phyloP scores from a whole-genome alignment of 2,113 vertebrate species.

The Columbina picui region DNA sequence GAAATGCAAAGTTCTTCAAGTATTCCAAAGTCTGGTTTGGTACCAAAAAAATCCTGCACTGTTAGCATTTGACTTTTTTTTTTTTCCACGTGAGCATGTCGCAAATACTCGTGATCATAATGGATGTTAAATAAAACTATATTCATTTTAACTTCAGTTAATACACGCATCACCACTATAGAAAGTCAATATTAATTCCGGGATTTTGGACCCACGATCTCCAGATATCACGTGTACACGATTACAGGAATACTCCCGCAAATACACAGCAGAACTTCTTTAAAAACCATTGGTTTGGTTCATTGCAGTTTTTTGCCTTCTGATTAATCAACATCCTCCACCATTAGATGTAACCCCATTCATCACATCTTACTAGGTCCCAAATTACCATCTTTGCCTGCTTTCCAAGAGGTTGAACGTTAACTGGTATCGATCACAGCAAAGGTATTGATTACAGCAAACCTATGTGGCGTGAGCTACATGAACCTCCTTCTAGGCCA shows the following conservation, averaged over 20 bases:
- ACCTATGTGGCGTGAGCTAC: neutral
- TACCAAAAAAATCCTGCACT: neutral
- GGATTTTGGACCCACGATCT: neutral
- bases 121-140: neutral
- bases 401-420: neutral
- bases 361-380: neutral
- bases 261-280: neutral
- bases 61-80: neutral
- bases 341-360: neutral
- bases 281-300: neutral
- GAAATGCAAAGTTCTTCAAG: neutral
- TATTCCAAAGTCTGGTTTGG: neutral
- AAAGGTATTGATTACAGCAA: neutral
- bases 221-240: neutral
- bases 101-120: neutral
- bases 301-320: neutral
- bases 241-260: neutral
- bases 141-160: neutral
- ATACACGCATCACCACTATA: neutral
- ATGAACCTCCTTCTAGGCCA: neutral
- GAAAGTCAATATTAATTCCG: neutral
- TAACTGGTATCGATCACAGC: fast-evolving
- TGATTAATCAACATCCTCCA: neutral
- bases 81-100: neutral
- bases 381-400: neutral